Conservation (phyloP, 2,113 vertebrate genomes). For the Sinocyclocheilus grahami region DNA sequence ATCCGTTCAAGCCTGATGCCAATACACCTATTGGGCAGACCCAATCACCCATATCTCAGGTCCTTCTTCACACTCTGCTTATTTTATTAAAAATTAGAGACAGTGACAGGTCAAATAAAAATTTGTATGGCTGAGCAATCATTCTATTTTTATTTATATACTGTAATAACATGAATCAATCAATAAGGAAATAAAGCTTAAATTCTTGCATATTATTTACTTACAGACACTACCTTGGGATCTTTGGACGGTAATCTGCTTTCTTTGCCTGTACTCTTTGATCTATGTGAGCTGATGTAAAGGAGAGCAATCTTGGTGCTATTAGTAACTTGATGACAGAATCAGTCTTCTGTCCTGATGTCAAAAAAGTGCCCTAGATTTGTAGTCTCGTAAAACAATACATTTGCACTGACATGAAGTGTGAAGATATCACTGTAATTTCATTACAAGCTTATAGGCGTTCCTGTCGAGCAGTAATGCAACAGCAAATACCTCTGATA, state of each 20-base stretch:
- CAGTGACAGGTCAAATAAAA: background rate
- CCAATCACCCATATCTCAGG: constrained; percentile 74
- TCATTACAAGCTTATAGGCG: background rate
- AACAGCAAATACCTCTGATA: constrained; percentile 1
- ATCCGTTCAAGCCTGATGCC: constrained; percentile 91
- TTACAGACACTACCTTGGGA: constrained; percentile 93
- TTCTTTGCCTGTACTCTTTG: background rate
- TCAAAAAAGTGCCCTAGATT: background rate
- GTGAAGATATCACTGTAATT: background rate
- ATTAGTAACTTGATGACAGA: constrained; percentile 10
- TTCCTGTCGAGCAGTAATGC: background rate
- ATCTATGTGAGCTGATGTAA: background rate
- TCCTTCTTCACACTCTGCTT: constrained; percentile 37
- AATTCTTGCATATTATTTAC: constrained; percentile 13
- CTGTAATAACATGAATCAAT: background rate
- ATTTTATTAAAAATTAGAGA: background rate
- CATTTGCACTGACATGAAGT: constrained; percentile 3
- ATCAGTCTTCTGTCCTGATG: background rate
- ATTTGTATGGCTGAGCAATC: background rate
- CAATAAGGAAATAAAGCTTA: background rate
- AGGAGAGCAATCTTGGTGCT: background rate
- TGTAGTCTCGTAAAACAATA: background rate
- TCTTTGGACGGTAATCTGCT: constrained; percentile 87
- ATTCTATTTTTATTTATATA: background rate
- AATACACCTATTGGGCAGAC: constrained; percentile 68